Base-by-base conservation (phyloP, 2,888 invertebrate species). In the Globia sparganii region DNA sequence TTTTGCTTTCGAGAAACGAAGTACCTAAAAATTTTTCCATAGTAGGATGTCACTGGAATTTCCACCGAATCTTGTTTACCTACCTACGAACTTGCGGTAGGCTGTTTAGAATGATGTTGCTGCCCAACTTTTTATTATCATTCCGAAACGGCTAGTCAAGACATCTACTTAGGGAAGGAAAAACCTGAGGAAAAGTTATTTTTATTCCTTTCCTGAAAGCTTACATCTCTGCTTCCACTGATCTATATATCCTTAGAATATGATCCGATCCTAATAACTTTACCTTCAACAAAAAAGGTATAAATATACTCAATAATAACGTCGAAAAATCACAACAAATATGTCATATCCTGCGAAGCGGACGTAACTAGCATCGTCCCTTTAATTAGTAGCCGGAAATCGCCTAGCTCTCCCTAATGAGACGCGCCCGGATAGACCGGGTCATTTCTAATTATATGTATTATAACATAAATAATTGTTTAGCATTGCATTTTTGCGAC, bases 371-470 rank as follows among this genome's bases (percentile, higher is more conserved):
- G 90, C 86, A 18, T 75, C 78, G 86, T 91, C 88, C 92, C 92
- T 94, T 93, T 94, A 95, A 96, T 96, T 95, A 94, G 91, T 83
- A 80, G 85, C 95, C 93, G 96, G 96, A 96, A 94, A 95, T 94
- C 92, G 91, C 84, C 86, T 85, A 84, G 86, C 87, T 76, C 86
- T 64, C 89, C 89, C 92, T 96, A 96, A 96, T 93, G 94, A 95
- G 94, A 90, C 87, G 91, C 93, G 94, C 93, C 87, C 91, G 90
- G 91, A 80, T 93, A 90, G 81, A 81, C 87, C 85, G 73, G 80
- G 83, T 91, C 89, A 91, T 90, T 88, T 83, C 85, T 86, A 85
- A 74, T 65, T 59, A 77, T 72, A n/a, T n/a, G n/a, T n/a, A 69
- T 77, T 74, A 74, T 65, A 58, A 73, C 21, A 69, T 61, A 58